Evolutionary conservation across 2,113 vertebrate species (phyloP), one percentile per base, ranked within the genome.

Genomic region (Bombycilla garrulus): DNA sequence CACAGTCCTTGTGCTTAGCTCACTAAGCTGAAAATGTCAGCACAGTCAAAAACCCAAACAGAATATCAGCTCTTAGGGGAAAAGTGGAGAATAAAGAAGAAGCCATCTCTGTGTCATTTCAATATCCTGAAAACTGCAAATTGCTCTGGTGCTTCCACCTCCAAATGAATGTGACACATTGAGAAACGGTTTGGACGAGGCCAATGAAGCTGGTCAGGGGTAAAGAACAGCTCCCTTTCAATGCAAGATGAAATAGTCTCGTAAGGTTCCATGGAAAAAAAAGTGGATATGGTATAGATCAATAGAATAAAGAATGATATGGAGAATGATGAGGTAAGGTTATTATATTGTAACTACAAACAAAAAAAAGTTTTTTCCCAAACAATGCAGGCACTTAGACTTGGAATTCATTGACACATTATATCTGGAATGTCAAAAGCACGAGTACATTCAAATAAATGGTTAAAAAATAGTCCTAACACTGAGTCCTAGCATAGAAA

Each of bases 351-450:
- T 64, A 91, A 56, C 10, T 26, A 31, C 20, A 71, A 76, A 77
- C 4, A 35, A 29, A 26, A 25, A 28, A 3, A 1, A 7, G 0
- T 2, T 8, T 3, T 56, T 57, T 69, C 11, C 17, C n/a, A 84
- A 81, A 50, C 7, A 77, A 6, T 36, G 15, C 5, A 81, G 58
- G 8, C 12, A 58, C 56, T 78, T 40, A 44, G 12, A n/a, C 65
- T 84, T 81, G 36, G 35, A 81, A 85, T 81, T 19, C 23, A 72
- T 7, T 69, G 26, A 54, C 6, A 47, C 3, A 42, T 33, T 26
- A 5, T 10, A 78, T 21, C n/a, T 57, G 24, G 22, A 80, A 61
- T 11, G 8, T 61, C 53, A 77, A 81, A 84, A 67, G 42, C 67
- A 81, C 25, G 15, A 77, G 16, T 5, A 22, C 26, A 77, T 77